Evolutionary conservation across 2,797 vertebrate species (phyloP).

Genomic region (Poeciliopsis paucimaculata): DNA sequence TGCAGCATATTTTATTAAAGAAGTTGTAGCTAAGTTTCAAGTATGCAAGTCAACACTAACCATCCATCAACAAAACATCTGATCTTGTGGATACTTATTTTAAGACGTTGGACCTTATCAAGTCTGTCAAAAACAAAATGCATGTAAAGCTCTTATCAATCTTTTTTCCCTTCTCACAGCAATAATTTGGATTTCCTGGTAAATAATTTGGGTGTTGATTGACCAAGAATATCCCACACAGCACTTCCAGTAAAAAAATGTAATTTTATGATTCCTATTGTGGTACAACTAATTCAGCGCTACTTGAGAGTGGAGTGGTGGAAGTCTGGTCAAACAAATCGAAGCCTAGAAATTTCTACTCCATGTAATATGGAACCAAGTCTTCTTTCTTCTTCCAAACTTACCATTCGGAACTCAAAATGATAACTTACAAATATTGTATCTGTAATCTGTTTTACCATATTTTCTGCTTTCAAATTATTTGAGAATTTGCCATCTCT

Average conservation of each 20-base stretch:
- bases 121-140: background rate
- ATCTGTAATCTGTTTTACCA: background rate
- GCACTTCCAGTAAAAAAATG: background rate
- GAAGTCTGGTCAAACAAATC: background rate
- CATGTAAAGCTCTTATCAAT: background rate
- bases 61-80: conserved; percentile 7
- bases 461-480: background rate
- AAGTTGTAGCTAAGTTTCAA: background rate
- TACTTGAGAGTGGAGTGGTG: background rate
- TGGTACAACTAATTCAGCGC: background rate
- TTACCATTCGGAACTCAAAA: background rate
- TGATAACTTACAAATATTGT: background rate
- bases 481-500: background rate
- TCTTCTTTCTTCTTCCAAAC: background rate
- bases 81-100: background rate
- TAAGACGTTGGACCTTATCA: background rate
- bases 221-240: background rate
- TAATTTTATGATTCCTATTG: background rate
- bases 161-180: background rate
- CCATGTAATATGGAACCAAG: background rate
- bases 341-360: background rate
- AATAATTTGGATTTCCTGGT: background rate
- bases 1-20: background rate
- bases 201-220: background rate
- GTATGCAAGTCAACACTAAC: background rate